A percentile compares a stretch with the other conserved stretches of the same genome.
phyloP scores from a whole-genome alignment of 2,888 invertebrate species.

The Polymixis lichenea region DNA sequence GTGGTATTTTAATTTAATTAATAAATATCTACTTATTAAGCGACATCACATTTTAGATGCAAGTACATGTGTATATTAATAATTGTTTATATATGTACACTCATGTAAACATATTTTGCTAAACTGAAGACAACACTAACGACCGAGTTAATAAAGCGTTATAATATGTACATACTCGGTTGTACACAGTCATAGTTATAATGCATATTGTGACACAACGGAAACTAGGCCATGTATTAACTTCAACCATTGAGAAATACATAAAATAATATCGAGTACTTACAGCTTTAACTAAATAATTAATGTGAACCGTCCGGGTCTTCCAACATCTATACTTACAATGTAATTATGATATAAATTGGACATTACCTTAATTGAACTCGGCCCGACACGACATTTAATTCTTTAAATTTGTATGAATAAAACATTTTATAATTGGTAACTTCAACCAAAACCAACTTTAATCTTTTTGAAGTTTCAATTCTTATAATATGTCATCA shows the following conservation, averaged over 20 bases:
- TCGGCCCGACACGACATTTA: slow-evolving; percentile 15
- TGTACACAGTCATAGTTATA: background rate
- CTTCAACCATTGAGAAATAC: slow-evolving; percentile 36
- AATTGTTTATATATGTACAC: slow-evolving; percentile 49
- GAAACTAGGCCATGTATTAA: slow-evolving; percentile 40
- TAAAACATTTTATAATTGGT: slow-evolving; percentile 1
- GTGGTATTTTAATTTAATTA: slow-evolving; percentile 37
- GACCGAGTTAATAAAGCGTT: slow-evolving; percentile 37
- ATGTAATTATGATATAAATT: slow-evolving; percentile 34
- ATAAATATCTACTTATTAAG: slow-evolving; percentile 58
- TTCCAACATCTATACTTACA: slow-evolving; percentile 43
- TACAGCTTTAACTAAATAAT: slow-evolving; percentile 43
- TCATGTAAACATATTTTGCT: slow-evolving; percentile 35
- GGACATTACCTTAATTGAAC: slow-evolving; percentile 38
- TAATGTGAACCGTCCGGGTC: slow-evolving; percentile 40
- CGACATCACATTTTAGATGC: slow-evolving; percentile 60
- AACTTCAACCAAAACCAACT: slow-evolving; percentile 25
- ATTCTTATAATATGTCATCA: slow-evolving; percentile 18
- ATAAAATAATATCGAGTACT: slow-evolving; percentile 41
- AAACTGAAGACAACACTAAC: slow-evolving; percentile 32
- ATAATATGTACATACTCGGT: slow-evolving; percentile 42
- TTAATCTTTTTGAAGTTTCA: slow-evolving; percentile 14
- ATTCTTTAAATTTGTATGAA: slow-evolving; percentile 6
- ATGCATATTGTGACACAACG: slow-evolving; percentile 28
- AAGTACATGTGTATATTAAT: slow-evolving; percentile 49